Base-by-base conservation (phyloP, 2,888 invertebrate genomes). In the Polyommatus icarus region DNA sequence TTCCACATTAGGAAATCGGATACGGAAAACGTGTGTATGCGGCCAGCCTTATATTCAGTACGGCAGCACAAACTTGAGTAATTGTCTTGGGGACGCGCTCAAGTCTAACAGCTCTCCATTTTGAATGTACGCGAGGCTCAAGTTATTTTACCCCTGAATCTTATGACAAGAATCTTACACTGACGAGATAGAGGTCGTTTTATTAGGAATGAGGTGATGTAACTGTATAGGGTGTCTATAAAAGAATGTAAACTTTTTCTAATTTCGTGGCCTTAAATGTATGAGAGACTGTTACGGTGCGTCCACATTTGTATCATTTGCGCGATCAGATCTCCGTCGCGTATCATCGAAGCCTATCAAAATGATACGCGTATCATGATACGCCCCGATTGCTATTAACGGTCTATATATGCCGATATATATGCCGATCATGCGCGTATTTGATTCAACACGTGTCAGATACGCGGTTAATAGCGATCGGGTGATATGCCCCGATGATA, bases 11-110 rank as follows among this genome's bases (percentile, higher is more conserved):
- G 10, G 10, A 40, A 40, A 40, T 40, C 40, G 10, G 3, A 40
- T 40, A 40, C 40, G 8, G 36, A 40, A 40, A 40, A 40, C 36
- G 10, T 1, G 10, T 40, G 40, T 40, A 10, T 40, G 10, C 40
- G 40, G 10, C 7, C 40, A 40, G 40, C 40, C 40, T 40, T 46
- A 46, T 5, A 67, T 32, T 29, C 18, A 67, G 29, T 18, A 67
- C 29, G 67, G 29, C 18, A 67, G 15, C 6, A 29, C 15, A 15
- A 67, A 67, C 67, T 67, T 67, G 29, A 29, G 61, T 24, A 67
- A 67, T 67, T 67, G 67, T 67, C 67, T 67, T 67, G 67, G 67
- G 67, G 15, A 32, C 67, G 12, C 67, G 29, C 29, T 67, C 67
- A 18, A 67, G 61, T 61, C 61, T 24, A 61, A 61, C 61, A 61